Conservation (phyloP, 2,113 vertebrate species). For the Crocuta crocuta region DNA sequence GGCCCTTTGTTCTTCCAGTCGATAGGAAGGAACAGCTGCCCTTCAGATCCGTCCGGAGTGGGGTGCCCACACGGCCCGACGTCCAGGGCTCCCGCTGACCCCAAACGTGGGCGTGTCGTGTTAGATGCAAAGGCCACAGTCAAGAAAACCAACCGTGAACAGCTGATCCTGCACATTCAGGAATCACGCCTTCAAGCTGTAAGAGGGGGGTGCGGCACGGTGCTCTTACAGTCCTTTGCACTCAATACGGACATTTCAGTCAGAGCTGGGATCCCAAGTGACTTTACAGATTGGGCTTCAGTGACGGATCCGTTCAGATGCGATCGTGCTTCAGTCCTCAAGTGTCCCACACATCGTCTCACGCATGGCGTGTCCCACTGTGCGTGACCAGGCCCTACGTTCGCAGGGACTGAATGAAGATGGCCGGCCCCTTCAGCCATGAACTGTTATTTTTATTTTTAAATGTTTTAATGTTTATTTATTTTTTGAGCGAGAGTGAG, state of each 20-base stretch:
- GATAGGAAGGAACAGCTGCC: constrained; percentile 78
- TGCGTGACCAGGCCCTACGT: not conserved
- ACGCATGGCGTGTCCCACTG: not conserved
- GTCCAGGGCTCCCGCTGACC: not conserved
- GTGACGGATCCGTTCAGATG: not conserved
- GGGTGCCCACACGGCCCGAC: not conserved
- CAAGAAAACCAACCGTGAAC: constrained; percentile 10
- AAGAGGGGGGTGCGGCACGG: rapidly evolving
- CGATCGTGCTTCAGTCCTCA: too few species aligned
- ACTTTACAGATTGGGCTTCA: not conserved
- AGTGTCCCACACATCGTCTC: too few species aligned
- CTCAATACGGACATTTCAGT: not conserved
- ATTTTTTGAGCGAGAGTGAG: too few species aligned
- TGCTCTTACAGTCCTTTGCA: not conserved
- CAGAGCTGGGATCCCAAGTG: not conserved
- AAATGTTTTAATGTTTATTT: too few species aligned
- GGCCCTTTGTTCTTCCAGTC: constrained; percentile 63
- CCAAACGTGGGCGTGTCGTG: not conserved
- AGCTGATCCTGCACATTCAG: rapidly evolving
- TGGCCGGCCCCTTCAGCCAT: not conserved
- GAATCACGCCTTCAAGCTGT: not conserved
- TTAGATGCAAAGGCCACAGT: not conserved
- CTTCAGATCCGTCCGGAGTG: constrained; percentile 55
- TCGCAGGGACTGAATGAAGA: not conserved
- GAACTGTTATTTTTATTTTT: too few species aligned